These are phyloP conservation scores for Ips typographus DNA, from an alignment of 1,140 invertebrate genomes.

Conservation along the genomic window DNA sequence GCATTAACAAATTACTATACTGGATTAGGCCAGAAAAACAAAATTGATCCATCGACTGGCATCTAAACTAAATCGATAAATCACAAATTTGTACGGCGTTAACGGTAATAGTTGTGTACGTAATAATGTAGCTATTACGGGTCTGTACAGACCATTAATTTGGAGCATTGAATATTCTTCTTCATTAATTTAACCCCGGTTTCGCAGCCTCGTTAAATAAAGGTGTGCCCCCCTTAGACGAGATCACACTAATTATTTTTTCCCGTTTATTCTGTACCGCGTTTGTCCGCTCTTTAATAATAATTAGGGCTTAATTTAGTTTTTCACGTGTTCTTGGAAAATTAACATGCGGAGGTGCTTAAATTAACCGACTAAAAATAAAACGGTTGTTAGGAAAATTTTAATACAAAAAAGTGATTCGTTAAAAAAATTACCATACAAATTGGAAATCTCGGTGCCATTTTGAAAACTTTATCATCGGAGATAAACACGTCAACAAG, in stretches of 20 bases:
- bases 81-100: no score
- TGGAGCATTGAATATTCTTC: conserved; percentile 18
- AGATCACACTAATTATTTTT: conserved; percentile 18
- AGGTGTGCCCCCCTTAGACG: conserved; percentile 6
- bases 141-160: conserved; percentile 5
- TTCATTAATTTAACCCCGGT: conserved; percentile 19
- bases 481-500: conserved; percentile 12
- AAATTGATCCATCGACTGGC: no score
- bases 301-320: conserved; percentile 15
- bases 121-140: background rate
- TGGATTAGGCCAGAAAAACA: no score
- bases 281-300: conserved; percentile 16
- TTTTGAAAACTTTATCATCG: background rate
- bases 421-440: background rate
- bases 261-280: conserved; percentile 12
- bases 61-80: no score
- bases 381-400: no score
- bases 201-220: conserved; percentile 14
- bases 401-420: no score
- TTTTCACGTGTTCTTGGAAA: conserved; percentile 4
- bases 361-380: background rate
- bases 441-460: background rate
- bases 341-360: conserved; percentile 3
- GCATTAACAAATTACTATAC: no score
- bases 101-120: no score